Conservation (phyloP, 2,113 vertebrate genomes). For the Egretta garzetta region DNA sequence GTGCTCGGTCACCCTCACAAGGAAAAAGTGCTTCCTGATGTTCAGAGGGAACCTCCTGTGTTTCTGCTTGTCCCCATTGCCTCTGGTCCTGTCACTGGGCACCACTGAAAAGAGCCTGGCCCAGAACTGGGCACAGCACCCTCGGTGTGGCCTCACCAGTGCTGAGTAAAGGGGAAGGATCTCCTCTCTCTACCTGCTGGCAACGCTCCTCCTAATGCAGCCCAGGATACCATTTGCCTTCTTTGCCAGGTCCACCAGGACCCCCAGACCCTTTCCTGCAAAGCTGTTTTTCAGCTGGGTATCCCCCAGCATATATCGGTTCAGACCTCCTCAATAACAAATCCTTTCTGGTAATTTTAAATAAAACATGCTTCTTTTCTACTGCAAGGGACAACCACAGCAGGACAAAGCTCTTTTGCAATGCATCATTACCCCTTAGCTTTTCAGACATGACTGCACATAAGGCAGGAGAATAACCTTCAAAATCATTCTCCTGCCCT, state of each 20-base stretch:
- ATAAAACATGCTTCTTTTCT: neutral
- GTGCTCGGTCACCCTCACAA: neutral
- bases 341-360: neutral
- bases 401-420: neutral
- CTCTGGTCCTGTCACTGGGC: no score
- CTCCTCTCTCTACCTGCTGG: neutral
- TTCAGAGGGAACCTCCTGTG: neutral
- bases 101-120: no score
- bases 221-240: no score
- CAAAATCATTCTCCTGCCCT: neutral
- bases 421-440: neutral
- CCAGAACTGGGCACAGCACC: neutral
- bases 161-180: neutral
- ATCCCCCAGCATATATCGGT: neutral
- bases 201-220: neutral
- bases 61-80: neutral
- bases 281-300: neutral
- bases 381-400: neutral
- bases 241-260: neutral
- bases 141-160: neutral
- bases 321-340: neutral
- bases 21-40: neutral
- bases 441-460: neutral
- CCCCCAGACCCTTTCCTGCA: neutral
- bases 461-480: neutral